phyloP scores from a whole-genome alignment of 2,888 invertebrate genomes.

The Fissipunctia ypsillon region DNA sequence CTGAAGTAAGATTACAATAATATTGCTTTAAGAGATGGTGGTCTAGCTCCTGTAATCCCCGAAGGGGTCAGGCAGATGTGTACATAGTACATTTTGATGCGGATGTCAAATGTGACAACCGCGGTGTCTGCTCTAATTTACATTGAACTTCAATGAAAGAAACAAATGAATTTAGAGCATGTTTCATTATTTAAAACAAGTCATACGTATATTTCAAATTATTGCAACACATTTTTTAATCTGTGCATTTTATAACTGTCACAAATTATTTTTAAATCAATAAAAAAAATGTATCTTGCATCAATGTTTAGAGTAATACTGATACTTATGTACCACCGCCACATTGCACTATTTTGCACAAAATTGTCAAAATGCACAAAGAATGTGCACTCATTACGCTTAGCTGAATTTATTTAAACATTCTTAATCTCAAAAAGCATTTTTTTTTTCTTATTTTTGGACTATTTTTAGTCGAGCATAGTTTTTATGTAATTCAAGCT shows the following conservation, averaged over 20 bases:
- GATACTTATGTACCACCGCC: not conserved
- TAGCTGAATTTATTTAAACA: slow-evolving; percentile 45
- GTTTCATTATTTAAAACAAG: too few relatives aligned
- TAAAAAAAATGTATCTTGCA: not conserved
- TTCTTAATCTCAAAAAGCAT: slow-evolving; percentile 50
- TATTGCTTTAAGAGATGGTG: too few relatives aligned
- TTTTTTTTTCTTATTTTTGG: slow-evolving; percentile 38
- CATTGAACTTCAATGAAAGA: too few relatives aligned
- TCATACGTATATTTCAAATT: not conserved
- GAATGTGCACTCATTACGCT: slow-evolving; percentile 46
- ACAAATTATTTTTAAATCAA: slow-evolving; percentile 4
- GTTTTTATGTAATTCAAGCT: slow-evolving; percentile 54
- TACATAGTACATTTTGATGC: too few relatives aligned
- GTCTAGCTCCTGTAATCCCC: too few relatives aligned
- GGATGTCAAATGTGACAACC: too few relatives aligned
- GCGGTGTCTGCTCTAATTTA: too few relatives aligned
- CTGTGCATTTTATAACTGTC: not conserved
- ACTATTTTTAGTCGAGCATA: slow-evolving; percentile 44
- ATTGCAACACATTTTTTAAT: not conserved
- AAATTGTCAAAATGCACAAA: slow-evolving; percentile 38
- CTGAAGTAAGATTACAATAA: too few relatives aligned
- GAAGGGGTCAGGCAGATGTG: too few relatives aligned
- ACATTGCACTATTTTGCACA: slow-evolving; percentile 30
- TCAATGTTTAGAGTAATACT: slow-evolving; percentile 13
- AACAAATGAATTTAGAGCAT: too few relatives aligned